Percentiles rank a stretch among this genome's conserved stretches.
Conservation (phyloP, 2,888 invertebrate species). For the Erebia palarica region DNA sequence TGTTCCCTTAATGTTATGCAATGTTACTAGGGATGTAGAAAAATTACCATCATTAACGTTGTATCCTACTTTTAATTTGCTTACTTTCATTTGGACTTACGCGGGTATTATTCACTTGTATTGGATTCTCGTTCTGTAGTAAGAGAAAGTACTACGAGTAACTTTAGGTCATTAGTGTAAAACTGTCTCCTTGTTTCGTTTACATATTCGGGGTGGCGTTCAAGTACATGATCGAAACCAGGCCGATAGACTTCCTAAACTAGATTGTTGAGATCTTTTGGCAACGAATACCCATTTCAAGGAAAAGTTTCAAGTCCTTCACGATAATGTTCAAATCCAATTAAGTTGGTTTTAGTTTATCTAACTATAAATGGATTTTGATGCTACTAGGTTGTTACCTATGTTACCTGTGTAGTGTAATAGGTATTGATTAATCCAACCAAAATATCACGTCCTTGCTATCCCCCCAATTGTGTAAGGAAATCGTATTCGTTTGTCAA, state of each 20-base stretch:
- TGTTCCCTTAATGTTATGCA: conserved; percentile 23
- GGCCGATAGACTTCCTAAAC: conserved; percentile 55
- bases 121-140: conserved; percentile 1
- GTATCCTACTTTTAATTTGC: neutral
- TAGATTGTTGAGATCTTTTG: conserved; percentile 44
- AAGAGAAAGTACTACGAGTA: conserved; percentile 53
- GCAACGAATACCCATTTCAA: conserved; percentile 8
- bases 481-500: too few species aligned
- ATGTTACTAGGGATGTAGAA: conserved; percentile 19
- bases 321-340: neutral
- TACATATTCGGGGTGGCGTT: conserved; percentile 34
- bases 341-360: neutral
- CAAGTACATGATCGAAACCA: conserved; percentile 61
- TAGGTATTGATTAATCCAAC: too few species aligned
- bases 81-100: conserved; percentile 18
- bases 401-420: too few species aligned
- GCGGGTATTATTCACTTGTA: conserved; percentile 12
- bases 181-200: conserved; percentile 43
- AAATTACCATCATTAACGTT: conserved; percentile 13
- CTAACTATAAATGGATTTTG: neutral
- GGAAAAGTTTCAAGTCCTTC: conserved; percentile 6
- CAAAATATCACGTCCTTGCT: conserved; percentile 26
- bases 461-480: too few species aligned
- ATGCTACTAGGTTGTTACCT: neutral
- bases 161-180: conserved; percentile 55